These are phyloP conservation scores for Gopherus evgoodei DNA, from an alignment of 2,113 vertebrate genomes.

Conservation along the genomic window DNA sequence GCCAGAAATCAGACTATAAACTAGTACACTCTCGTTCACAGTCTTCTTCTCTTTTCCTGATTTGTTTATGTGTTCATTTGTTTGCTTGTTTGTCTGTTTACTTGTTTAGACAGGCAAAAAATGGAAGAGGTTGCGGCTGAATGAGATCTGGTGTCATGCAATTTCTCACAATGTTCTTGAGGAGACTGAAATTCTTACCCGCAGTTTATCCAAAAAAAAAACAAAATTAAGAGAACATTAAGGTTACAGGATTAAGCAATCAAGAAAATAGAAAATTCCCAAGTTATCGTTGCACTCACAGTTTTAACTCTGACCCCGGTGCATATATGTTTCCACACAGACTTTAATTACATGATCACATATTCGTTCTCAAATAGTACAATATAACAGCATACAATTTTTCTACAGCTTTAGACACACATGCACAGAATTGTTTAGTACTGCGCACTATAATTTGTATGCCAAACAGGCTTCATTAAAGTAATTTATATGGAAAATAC, in stretches of 20 bases:
- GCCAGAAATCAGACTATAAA: not conserved
- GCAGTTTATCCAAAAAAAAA: not conserved
- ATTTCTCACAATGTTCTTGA: not conserved
- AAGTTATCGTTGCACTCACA: not conserved
- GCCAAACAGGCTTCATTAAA: not conserved
- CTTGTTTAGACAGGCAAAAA: not conserved
- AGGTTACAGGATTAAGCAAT: not conserved
- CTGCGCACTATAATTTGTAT: not conserved
- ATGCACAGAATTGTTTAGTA: not conserved
- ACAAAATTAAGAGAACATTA: not conserved
- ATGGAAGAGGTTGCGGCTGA: not conserved
- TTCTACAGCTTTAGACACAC: conserved; percentile 12
- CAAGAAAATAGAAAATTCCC: not conserved
- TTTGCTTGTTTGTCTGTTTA: not conserved
- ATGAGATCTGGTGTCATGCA: not conserved
- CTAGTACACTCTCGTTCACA: not conserved
- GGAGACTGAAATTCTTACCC: not conserved
- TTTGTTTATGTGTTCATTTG: not conserved
- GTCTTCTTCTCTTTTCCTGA: not conserved
- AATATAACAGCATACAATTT: not conserved
- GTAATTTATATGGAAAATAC: conserved; percentile 17
- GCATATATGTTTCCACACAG: not conserved
- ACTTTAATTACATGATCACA: not conserved
- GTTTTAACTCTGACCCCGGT: not conserved
- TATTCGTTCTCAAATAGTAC: conserved; percentile 10